Conservation (phyloP, 1,140 invertebrate genomes). For the Psilanteris sp. region DNA sequence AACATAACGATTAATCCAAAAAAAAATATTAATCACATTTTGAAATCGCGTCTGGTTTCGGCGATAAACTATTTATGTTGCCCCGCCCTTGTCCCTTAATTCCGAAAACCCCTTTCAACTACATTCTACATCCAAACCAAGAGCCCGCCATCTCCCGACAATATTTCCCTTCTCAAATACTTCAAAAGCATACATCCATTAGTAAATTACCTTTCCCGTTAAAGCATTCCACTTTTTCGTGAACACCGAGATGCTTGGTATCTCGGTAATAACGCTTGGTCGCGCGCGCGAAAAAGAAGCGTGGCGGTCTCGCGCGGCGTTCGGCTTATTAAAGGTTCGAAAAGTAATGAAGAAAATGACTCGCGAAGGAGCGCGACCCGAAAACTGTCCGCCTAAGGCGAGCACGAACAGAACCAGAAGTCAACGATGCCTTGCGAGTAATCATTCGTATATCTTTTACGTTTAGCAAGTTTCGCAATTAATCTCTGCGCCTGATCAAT, state of each 20-base stretch:
- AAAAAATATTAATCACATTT: too few species aligned
- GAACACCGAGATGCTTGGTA: constrained; percentile 21
- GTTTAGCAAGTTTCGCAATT: too few species aligned
- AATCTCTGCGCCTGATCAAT: too few species aligned
- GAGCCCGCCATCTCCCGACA: constrained; percentile 39
- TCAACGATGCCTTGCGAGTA: too few species aligned
- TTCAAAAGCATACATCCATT: constrained; percentile 57
- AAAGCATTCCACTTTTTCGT: constrained; percentile 47
- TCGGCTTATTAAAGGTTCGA: constrained; percentile 47
- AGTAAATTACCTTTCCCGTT: constrained; percentile 56
- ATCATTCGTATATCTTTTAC: too few species aligned
- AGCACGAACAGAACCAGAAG: constrained; percentile 14
- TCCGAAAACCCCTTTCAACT: constrained; percentile 20
- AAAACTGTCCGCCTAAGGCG: constrained; percentile 6
- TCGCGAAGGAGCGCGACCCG: constrained; percentile 3
- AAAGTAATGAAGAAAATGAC: constrained; percentile 45
- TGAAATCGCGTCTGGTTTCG: too few species aligned
- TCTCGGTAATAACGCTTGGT: constrained; percentile 31
- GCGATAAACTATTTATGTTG: constrained; percentile 22
- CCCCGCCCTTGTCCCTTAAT: background rate
- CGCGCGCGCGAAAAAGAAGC: constrained; percentile 48
- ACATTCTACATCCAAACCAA: constrained; percentile 31
- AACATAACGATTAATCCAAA: too few species aligned
- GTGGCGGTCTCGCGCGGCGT: constrained; percentile 22
- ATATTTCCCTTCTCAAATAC: constrained; percentile 54